Percentiles rank a stretch among this genome's conserved stretches.
phyloP scores from a whole-genome alignment of 2,113 vertebrate species.

The Oryzias curvinotus region DNA sequence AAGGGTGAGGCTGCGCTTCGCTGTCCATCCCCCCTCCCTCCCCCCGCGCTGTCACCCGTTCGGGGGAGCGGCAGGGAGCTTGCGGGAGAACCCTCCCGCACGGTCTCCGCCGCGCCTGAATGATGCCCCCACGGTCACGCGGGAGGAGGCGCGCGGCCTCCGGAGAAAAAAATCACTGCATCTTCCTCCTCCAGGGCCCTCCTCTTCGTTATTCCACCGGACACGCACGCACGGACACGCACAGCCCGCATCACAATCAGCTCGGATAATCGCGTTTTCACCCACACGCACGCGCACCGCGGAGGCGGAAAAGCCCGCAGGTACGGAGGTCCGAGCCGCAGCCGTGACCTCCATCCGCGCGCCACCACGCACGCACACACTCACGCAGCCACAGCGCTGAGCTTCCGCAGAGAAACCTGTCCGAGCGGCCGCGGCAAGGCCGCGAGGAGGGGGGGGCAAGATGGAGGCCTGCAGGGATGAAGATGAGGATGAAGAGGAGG shows the following conservation, averaged over 20 bases:
- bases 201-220: slow-evolving; percentile 31
- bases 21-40: background rate
- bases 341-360: slow-evolving; percentile 11
- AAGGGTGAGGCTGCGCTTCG: slow-evolving; percentile 54
- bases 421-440: slow-evolving; percentile 3
- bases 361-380: too few species aligned
- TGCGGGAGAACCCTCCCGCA: slow-evolving; percentile 1
- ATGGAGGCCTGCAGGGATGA: slow-evolving; percentile 37
- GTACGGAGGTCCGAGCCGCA: background rate
- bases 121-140: background rate
- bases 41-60: background rate
- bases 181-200: slow-evolving; percentile 23
- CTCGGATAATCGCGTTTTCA: slow-evolving; percentile 26
- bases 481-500: background rate
- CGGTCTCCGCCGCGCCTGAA: too few species aligned
- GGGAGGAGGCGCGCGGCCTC: slow-evolving; percentile 52
- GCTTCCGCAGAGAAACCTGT: too few species aligned
- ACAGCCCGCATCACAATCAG: slow-evolving; percentile 27
- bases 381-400: too few species aligned
- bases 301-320: background rate
- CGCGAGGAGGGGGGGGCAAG: background rate
- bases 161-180: slow-evolving; percentile 49
- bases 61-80: slow-evolving; percentile 3
- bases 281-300: too few species aligned
- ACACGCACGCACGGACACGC: slow-evolving; percentile 33